Evolutionary conservation across 2,113 vertebrate genomes (phyloP).

Genomic region (Saguinus imperator): DNA sequence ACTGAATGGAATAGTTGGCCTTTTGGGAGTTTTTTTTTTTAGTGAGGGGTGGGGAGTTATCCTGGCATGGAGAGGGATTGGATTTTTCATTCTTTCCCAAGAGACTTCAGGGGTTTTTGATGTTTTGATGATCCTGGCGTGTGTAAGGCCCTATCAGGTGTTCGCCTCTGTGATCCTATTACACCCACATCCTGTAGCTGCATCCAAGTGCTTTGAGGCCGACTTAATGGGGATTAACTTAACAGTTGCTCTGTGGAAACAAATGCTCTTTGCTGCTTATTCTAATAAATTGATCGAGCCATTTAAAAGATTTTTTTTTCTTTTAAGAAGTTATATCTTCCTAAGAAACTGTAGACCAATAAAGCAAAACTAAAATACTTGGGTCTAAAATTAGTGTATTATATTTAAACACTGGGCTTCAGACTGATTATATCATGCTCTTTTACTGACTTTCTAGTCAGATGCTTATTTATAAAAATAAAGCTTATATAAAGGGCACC

Average conservation of each 20-base stretch:
- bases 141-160: slow-evolving; percentile 44
- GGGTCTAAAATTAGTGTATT: slow-evolving; percentile 37
- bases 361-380: slow-evolving; percentile 42
- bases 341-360: neutral
- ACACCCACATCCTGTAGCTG: slow-evolving; percentile 69
- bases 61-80: neutral
- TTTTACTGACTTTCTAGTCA: slow-evolving; percentile 7
- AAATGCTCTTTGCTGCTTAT: slow-evolving; percentile 45
- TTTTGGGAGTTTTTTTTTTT: neutral
- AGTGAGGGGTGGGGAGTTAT: neutral
- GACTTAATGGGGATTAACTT: slow-evolving; percentile 64
- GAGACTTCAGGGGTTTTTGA: neutral
- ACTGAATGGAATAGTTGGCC: neutral
- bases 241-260: slow-evolving; percentile 65
- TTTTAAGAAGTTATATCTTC: slow-evolving; percentile 15
- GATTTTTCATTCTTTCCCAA: neutral
- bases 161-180: slow-evolving; percentile 1
- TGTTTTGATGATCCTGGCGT: slow-evolving; percentile 39
- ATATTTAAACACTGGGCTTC: slow-evolving; percentile 38
- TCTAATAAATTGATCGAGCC: slow-evolving; percentile 59
- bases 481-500: slow-evolving; percentile 40
- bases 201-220: slow-evolving; percentile 65
- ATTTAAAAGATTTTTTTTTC: neutral
- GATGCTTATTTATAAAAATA: slow-evolving; percentile 53
- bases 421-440: neutral